Evolutionary conservation across 2,113 vertebrate species (phyloP).

Genomic region (Elachura formosa): DNA sequence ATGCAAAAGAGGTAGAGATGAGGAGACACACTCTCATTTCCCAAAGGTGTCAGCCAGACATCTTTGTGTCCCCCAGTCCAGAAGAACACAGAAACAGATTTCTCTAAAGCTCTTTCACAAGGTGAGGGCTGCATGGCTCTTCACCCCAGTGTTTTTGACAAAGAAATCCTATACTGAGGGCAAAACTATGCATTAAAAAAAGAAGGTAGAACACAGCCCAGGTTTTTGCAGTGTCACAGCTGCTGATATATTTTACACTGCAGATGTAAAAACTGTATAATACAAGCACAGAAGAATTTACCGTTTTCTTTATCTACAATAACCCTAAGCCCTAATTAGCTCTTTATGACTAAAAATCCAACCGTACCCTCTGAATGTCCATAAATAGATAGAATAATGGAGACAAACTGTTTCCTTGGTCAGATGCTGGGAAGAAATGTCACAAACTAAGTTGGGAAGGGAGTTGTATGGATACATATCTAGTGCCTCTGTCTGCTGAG

Average conservation of each 20-base stretch:
- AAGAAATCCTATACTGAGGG: background rate
- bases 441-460: background rate
- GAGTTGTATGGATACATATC: background rate
- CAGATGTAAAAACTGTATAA: background rate
- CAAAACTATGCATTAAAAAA: background rate
- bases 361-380: background rate
- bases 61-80: background rate
- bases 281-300: background rate
- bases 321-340: background rate
- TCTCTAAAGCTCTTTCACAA: background rate
- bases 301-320: background rate
- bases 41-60: slow-evolving; percentile 40
- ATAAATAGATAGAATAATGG: background rate
- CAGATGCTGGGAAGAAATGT: background rate
- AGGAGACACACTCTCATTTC: slow-evolving; percentile 41
- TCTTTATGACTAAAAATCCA: background rate
- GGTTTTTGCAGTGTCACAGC: background rate
- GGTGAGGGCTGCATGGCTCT: background rate
- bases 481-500: background rate
- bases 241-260: background rate
- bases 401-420: background rate
- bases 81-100: background rate
- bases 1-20: slow-evolving; percentile 49
- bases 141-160: background rate
- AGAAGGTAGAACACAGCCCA: background rate